Evolutionary conservation across 2,888 invertebrate genomes (phyloP).

Genomic region (Lacanobia oleracea): DNA sequence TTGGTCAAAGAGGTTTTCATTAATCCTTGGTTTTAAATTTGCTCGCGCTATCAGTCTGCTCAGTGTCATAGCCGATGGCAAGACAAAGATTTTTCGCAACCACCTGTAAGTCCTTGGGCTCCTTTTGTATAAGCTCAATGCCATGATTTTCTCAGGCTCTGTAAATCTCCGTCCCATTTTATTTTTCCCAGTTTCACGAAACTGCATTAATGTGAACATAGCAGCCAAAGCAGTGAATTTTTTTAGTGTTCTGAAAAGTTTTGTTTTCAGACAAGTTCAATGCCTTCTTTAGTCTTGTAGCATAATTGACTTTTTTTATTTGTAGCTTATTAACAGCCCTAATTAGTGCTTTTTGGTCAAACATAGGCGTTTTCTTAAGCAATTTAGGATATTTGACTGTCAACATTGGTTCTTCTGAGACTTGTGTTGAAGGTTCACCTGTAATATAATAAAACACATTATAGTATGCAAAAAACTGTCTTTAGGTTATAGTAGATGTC

Average conservation of each 20-base stretch:
- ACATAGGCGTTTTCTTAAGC: neutral
- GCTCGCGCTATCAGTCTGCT: constrained; percentile 3
- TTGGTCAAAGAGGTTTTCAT: neutral
- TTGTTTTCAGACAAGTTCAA: neutral
- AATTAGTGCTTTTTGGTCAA: neutral
- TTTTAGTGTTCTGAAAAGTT: neutral
- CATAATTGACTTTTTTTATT: neutral
- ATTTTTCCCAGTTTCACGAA: neutral
- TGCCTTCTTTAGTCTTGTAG: neutral
- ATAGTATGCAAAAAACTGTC: too few relatives aligned
- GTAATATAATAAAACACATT: too few relatives aligned
- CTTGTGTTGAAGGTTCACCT: too few relatives aligned
- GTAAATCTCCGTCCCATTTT: constrained; percentile 6
- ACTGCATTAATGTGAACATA: neutral
- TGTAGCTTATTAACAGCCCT: too few relatives aligned
- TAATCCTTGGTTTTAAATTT: constrained; percentile 4
- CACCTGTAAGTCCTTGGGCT: constrained; percentile 10
- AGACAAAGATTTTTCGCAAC: constrained; percentile 3
- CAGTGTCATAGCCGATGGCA: constrained; percentile 8
- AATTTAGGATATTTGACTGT: neutral
- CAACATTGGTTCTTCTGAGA: too few relatives aligned
- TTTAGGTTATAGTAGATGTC: too few relatives aligned
- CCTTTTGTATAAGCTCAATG: constrained; percentile 13
- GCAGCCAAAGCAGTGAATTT: neutral
- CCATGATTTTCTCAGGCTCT: constrained; percentile 16